A percentile compares a stretch with the other conserved stretches of the same genome.
phyloP scores from a whole-genome alignment of 2,888 invertebrate genomes.

The Eudemis profundana region DNA sequence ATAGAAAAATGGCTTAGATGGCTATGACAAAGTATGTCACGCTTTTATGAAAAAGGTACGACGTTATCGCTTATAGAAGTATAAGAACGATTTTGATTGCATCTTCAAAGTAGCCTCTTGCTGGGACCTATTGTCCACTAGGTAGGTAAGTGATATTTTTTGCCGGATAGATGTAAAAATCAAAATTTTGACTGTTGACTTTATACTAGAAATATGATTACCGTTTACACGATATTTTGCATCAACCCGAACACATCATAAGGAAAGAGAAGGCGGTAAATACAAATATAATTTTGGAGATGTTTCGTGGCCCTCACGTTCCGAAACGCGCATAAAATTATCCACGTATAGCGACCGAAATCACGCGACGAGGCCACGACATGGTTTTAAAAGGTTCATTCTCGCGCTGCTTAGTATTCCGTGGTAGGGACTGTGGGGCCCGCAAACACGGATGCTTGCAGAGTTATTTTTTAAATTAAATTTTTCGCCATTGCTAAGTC shows the following conservation, averaged over 20 bases:
- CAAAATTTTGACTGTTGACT: too few relatives aligned
- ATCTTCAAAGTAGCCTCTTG: too few relatives aligned
- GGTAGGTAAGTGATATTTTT: too few relatives aligned
- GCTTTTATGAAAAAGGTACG: too few relatives aligned
- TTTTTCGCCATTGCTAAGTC: slow-evolving; percentile 62
- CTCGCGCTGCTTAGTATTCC: slow-evolving; percentile 40
- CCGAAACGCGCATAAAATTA: slow-evolving; percentile 32
- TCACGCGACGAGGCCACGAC: slow-evolving; percentile 33
- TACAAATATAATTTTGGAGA: slow-evolving; percentile 24
- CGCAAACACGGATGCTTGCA: slow-evolving; percentile 48
- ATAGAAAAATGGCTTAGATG: too few relatives aligned
- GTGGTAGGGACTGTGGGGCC: slow-evolving; percentile 24
- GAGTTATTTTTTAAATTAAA: slow-evolving; percentile 68
- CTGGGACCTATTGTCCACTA: too few relatives aligned
- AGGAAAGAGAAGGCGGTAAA: neutral
- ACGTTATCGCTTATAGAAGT: too few relatives aligned
- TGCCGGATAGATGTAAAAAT: too few relatives aligned
- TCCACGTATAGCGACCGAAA: slow-evolving; percentile 21
- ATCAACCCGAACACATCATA: neutral
- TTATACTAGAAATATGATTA: too few relatives aligned
- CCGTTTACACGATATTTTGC: neutral
- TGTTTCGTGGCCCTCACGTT: slow-evolving; percentile 13
- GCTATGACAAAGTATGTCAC: too few relatives aligned
- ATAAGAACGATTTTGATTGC: too few relatives aligned
- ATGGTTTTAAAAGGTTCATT: slow-evolving; percentile 34